These are phyloP conservation scores for Drosophila eugracilis DNA, from an alignment of 1,140 invertebrate genomes.

Conservation along the genomic window DNA sequence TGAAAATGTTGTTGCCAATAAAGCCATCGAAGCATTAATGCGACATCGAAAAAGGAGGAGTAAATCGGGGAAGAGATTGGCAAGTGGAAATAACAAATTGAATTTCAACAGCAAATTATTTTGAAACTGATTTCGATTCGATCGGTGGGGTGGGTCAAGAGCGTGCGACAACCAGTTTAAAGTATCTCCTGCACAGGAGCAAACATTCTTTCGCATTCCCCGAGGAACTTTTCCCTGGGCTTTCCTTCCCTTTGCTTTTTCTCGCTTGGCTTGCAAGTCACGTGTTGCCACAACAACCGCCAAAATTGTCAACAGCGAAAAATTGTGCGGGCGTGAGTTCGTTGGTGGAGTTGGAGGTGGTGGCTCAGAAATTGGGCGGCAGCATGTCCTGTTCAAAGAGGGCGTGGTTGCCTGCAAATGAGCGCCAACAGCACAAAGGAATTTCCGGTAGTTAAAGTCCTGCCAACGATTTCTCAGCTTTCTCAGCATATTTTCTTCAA, in stretches of 20 bases:
- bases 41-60: constrained; percentile 9
- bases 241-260: constrained; percentile 5
- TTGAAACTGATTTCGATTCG: constrained; percentile 83
- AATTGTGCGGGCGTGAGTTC: constrained; percentile 78
- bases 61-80: constrained; percentile 28
- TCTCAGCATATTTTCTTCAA: constrained; percentile 41
- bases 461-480: constrained; percentile 54
- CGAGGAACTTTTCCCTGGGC: constrained; percentile 55
- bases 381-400: not conserved
- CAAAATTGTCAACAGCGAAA: constrained; percentile 83
- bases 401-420: constrained; percentile 62
- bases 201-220: constrained; percentile 60
- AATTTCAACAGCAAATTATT: constrained; percentile 80
- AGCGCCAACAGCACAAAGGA: constrained; percentile 78
- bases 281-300: constrained; percentile 83
- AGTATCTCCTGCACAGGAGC: constrained; percentile 41
- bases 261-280: constrained; percentile 77
- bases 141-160: constrained; percentile 59
- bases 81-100: constrained; percentile 82
- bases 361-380: constrained; percentile 16
- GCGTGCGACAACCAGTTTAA: constrained; percentile 58
- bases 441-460: constrained; percentile 82
- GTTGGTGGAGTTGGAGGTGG: constrained; percentile 31
- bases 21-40: constrained; percentile 77
- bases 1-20: constrained; percentile 70